These are phyloP conservation scores for Antennarius maculatus DNA, from an alignment of 2,797 vertebrate genomes.

Conservation along the genomic window DNA sequence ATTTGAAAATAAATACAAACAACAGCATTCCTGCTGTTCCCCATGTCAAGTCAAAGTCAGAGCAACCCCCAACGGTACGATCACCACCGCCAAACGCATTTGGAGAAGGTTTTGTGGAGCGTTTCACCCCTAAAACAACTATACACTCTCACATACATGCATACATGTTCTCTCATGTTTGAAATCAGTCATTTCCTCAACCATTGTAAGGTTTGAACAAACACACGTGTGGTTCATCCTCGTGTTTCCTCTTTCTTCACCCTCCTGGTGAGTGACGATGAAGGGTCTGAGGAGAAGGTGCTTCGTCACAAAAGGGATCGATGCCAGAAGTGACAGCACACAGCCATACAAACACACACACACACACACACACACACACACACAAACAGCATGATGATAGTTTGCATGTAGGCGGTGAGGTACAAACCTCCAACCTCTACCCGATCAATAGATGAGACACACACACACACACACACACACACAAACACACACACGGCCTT, in stretches of 20 bases:
- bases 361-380: slow-evolving; percentile 21
- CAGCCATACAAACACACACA: slow-evolving; percentile 24
- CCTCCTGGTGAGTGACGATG: slow-evolving; percentile 56
- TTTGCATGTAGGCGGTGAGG: slow-evolving; percentile 28
- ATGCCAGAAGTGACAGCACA: slow-evolving; percentile 59
- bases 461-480: slow-evolving; percentile 20
- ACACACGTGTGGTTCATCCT: background rate
- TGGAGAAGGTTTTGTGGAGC: background rate
- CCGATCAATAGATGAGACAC: slow-evolving; percentile 45
- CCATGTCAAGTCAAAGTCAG: background rate
- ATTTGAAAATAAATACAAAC: background rate
- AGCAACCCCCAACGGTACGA: background rate
- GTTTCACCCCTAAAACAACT: background rate
- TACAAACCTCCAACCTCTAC: slow-evolving; percentile 58
- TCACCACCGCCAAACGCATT: background rate
- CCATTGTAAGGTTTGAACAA: slow-evolving; percentile 4
- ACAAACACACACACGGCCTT: slow-evolving; percentile 48
- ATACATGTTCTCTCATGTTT: too few relatives aligned
- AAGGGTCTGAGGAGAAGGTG: slow-evolving; percentile 61
- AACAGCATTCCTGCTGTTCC: background rate
- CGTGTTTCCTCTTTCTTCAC: slow-evolving; percentile 3
- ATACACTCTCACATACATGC: too few relatives aligned
- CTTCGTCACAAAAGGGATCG: slow-evolving; percentile 67
- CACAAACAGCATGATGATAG: slow-evolving; percentile 31
- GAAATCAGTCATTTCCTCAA: background rate